Evolutionary conservation across 2,113 vertebrate genomes (phyloP).

Genomic region (Ploceus nigricollis): DNA sequence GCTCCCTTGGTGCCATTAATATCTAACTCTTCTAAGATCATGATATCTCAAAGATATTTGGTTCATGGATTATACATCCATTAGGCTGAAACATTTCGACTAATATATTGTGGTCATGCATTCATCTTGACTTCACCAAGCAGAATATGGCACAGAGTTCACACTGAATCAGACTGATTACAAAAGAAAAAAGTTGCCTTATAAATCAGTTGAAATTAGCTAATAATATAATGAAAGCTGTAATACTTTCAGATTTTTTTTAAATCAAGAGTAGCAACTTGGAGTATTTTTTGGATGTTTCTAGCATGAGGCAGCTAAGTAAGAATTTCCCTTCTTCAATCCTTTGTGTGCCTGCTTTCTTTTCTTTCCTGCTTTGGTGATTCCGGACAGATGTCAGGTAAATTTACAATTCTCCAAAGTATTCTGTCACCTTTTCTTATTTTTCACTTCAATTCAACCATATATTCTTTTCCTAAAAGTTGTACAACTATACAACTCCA

Average conservation of each 20-base stretch:
- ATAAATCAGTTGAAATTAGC: not conserved
- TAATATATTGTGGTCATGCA: slow-evolving; percentile 8
- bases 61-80: slow-evolving; percentile 33
- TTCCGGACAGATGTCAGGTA: not conserved
- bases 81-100: slow-evolving; percentile 30
- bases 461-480: not conserved
- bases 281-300: not conserved
- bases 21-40: slow-evolving; percentile 38
- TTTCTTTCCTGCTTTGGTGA: not conserved
- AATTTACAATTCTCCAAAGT: not conserved
- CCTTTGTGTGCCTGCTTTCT: not conserved
- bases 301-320: not conserved
- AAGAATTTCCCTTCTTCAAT: not conserved
- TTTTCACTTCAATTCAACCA: not conserved
- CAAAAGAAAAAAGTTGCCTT: not conserved
- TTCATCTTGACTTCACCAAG: slow-evolving; percentile 31
- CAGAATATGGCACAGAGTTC: not conserved
- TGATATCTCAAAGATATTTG: slow-evolving; percentile 42
- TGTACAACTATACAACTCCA: not conserved
- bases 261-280: not conserved
- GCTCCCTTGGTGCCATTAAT: slow-evolving; percentile 43
- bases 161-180: not conserved
- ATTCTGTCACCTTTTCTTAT: not conserved
- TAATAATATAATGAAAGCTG: not conserved
- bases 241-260: not conserved